Percentiles rank a stretch among this genome's conserved stretches.
These are phyloP conservation scores for Circaetus cinerascens DNA, from an alignment of 2,113 vertebrate genomes.

Conservation along the genomic window DNA sequence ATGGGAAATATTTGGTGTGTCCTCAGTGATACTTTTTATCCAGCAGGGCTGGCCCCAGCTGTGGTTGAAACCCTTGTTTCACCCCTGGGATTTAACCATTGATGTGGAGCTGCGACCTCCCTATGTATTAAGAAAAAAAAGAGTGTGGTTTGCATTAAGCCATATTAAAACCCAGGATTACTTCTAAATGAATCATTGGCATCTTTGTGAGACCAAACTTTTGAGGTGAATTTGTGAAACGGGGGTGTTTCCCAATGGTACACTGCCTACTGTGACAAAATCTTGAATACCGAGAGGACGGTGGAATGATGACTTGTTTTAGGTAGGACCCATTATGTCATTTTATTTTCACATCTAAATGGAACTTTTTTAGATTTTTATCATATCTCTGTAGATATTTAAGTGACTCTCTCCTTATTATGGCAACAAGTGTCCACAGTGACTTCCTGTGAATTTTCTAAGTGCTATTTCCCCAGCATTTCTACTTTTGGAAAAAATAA, in stretches of 20 bases:
- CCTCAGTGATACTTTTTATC: not conserved
- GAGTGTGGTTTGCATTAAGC: not conserved
- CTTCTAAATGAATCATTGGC: not conserved
- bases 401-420: not conserved
- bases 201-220: not conserved
- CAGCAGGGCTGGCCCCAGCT: not conserved
- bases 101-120: not conserved
- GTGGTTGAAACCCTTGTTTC: not conserved
- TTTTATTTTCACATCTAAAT: not conserved
- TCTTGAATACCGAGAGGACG: rapidly evolving
- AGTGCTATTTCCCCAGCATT: not conserved
- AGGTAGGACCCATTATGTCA: not conserved
- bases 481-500: not conserved
- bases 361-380: not conserved
- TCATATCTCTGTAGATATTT: not conserved
- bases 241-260: rapidly evolving
- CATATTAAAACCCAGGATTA: not conserved
- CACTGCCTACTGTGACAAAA: not conserved
- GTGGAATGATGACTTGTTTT: not conserved
- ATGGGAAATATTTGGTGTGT: not conserved
- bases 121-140: not conserved
- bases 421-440: not conserved
- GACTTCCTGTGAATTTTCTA: not conserved
- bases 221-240: not conserved
- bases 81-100: not conserved